Percentiles rank a stretch among this genome's conserved stretches.
Evolutionary conservation across 2,113 vertebrate species (phyloP).

Genomic region (Muntiacus reevesi): DNA sequence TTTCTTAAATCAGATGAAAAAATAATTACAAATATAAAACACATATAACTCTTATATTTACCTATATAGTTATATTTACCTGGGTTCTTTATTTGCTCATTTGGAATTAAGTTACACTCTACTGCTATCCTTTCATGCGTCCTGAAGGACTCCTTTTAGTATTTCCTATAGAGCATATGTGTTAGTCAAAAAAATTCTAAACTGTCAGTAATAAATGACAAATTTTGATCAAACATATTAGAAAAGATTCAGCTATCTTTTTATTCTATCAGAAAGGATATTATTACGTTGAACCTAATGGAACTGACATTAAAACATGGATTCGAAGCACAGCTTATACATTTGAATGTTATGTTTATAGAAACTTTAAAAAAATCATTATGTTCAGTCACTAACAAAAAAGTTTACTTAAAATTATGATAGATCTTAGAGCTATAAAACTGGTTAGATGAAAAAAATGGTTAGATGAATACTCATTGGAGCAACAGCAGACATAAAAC

Average conservation of each 20-base stretch:
- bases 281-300: neutral
- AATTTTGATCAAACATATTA: neutral
- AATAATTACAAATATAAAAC: neutral
- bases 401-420: neutral
- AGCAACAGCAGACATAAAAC: neutral
- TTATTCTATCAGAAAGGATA: neutral
- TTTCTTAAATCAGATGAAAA: neutral
- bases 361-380: neutral
- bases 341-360: constrained; percentile 1
- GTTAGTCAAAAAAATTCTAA: neutral
- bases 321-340: neutral
- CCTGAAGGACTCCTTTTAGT: neutral
- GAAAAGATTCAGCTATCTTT: neutral
- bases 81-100: neutral
- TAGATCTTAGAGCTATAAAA: neutral
- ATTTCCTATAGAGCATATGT: neutral
- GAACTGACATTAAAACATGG: neutral
- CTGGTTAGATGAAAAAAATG: neutral
- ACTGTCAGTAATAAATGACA: neutral
- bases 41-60: neutral
- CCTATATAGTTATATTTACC: neutral
- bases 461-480: neutral
- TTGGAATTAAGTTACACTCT: neutral
- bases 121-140: neutral
- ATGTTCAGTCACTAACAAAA: neutral